These are phyloP conservation scores for Acestrorhynchus altus DNA, from an alignment of 2,797 vertebrate species.

Conservation along the genomic window DNA sequence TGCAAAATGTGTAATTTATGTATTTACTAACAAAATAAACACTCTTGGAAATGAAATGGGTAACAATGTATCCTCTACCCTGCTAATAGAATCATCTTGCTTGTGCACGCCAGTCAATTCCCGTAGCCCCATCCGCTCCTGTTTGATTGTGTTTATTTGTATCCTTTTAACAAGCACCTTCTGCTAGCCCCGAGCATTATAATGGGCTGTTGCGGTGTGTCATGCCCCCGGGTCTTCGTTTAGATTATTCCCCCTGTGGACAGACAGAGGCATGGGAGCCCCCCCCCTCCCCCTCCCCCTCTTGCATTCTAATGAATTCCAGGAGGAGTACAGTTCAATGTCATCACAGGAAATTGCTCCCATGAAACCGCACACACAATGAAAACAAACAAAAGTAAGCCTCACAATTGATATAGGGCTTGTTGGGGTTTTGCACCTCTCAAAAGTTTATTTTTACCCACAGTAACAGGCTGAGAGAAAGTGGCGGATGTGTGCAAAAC, in stretches of 20 bases:
- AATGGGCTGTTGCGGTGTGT: constrained; percentile 34
- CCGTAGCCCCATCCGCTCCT: constrained; percentile 51
- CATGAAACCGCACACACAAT: constrained; percentile 70
- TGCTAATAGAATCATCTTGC: constrained; percentile 21
- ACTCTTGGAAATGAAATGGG: constrained; percentile 10
- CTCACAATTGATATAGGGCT: constrained; percentile 72
- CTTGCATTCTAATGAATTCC: constrained; percentile 80
- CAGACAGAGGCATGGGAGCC: constrained; percentile 52
- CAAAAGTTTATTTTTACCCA: constrained; percentile 28
- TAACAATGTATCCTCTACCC: background rate
- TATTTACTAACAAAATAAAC: background rate
- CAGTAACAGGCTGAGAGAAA: background rate
- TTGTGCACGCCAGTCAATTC: constrained; percentile 44
- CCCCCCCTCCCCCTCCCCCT: constrained; percentile 63
- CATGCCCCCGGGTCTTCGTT: constrained; percentile 59
- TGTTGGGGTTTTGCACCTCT: constrained; percentile 44
- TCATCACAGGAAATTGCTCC: constrained; percentile 77
- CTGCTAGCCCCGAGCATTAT: constrained; percentile 51
- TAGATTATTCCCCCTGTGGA: constrained; percentile 60
- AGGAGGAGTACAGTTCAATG: constrained; percentile 73
- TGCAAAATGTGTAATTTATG: background rate
- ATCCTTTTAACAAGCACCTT: constrained; percentile 43
- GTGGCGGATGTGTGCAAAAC: constrained; percentile 1
- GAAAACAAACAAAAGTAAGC: constrained; percentile 80
- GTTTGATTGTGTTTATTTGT: constrained; percentile 55